phyloP scores from a whole-genome alignment of 1,140 invertebrate species.

The Zaprionus africanus region DNA sequence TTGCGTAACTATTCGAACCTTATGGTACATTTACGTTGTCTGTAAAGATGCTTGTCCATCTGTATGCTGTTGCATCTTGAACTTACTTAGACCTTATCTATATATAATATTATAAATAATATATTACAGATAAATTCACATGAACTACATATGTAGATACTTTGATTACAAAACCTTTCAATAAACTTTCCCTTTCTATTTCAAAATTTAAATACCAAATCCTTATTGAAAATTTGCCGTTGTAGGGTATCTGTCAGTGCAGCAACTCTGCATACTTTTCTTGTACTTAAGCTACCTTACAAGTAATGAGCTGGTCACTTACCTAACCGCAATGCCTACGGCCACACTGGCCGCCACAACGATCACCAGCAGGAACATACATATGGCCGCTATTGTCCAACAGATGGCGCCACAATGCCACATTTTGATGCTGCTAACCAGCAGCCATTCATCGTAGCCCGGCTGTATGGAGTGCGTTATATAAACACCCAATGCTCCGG shows the following conservation, averaged over 20 bases:
- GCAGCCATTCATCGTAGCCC: conserved; percentile 78
- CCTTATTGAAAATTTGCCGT: too few relatives aligned
- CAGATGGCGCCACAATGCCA: conserved; percentile 81
- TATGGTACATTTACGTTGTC: too few relatives aligned
- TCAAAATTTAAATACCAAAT: not conserved
- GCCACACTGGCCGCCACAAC: conserved; percentile 73
- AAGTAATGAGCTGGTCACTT: conserved; percentile 37
- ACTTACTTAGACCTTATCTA: too few relatives aligned
- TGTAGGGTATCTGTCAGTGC: not conserved
- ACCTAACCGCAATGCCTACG: conserved; percentile 77
- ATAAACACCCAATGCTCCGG: conserved; percentile 46
- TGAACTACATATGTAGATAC: too few relatives aligned
- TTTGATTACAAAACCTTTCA: too few relatives aligned
- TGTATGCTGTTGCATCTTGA: too few relatives aligned
- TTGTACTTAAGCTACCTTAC: not conserved
- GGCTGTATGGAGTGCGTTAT: conserved; percentile 79
- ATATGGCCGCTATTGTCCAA: conserved; percentile 78
- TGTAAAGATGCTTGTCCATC: too few relatives aligned
- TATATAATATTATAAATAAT: too few relatives aligned
- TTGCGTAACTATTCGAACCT: too few relatives aligned
- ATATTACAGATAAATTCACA: too few relatives aligned
- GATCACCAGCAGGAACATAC: conserved; percentile 65
- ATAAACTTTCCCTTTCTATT: too few relatives aligned
- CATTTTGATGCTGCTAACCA: conserved; percentile 71
- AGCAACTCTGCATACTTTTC: not conserved